Evolutionary conservation across 2,113 vertebrate species (phyloP).

Genomic region (Prolemur simus): DNA sequence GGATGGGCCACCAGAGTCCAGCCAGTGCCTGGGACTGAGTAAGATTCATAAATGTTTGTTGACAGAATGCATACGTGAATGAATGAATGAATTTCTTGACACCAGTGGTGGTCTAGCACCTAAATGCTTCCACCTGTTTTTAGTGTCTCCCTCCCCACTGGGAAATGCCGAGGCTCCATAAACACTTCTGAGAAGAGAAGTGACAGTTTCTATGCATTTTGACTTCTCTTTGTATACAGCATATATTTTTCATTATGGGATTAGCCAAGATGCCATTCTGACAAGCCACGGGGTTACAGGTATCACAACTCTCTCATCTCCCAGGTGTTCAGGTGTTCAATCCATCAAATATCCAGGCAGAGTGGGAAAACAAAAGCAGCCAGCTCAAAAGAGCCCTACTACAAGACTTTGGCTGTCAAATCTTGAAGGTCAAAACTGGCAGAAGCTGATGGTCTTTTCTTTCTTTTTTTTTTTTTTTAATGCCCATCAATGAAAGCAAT

Average conservation of each 20-base stretch:
- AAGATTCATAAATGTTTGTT: not conserved
- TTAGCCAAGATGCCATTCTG: constrained; percentile 51
- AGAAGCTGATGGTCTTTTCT: constrained; percentile 76
- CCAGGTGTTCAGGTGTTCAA: constrained; percentile 22
- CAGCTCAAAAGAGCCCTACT: not conserved
- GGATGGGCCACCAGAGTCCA: not conserved
- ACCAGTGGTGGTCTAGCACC: not conserved
- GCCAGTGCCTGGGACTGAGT: too few species aligned
- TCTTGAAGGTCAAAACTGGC: constrained; percentile 81
- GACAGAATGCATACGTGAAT: not conserved
- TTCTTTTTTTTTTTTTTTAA: constrained; percentile 82
- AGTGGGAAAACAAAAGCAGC: not conserved
- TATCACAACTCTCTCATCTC: constrained; percentile 44
- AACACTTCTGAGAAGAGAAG: not conserved
- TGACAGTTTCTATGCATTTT: constrained; percentile 18
- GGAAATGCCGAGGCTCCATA: not conserved
- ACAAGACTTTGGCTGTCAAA: constrained; percentile 76
- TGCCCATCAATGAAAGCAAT: constrained; percentile 78
- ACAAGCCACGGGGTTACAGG: constrained; percentile 10
- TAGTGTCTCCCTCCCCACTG: not conserved
- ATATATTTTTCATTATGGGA: constrained; percentile 52
- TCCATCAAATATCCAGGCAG: constrained; percentile 35
- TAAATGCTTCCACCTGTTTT: not conserved
- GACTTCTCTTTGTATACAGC: constrained; percentile 29
- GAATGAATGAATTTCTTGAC: not conserved